Evolutionary conservation across 2,888 invertebrate genomes (phyloP).

Genomic region (Agrypnus murinus): DNA sequence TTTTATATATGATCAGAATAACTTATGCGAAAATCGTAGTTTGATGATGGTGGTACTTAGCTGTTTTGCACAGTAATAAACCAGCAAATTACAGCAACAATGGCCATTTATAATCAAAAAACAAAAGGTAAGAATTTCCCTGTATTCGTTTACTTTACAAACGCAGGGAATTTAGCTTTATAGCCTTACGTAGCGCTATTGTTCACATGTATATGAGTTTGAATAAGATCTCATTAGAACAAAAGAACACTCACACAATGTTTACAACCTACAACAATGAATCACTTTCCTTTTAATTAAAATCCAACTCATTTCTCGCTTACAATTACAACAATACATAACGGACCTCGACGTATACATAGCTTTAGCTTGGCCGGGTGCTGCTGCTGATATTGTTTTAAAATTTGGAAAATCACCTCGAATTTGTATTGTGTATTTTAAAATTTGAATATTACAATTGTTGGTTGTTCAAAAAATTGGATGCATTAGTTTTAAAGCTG

Average conservation of each 20-base stretch:
- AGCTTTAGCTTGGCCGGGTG: too few species aligned
- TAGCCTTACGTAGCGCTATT: slow-evolving; percentile 47
- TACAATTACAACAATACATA: slow-evolving; percentile 44
- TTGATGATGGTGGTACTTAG: slow-evolving; percentile 20
- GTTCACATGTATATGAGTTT: slow-evolving; percentile 47
- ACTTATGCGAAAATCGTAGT: slow-evolving; percentile 4
- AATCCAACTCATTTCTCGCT: slow-evolving; percentile 49
- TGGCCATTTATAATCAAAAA: slow-evolving; percentile 40
- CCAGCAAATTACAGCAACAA: slow-evolving; percentile 38
- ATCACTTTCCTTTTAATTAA: slow-evolving; percentile 54
- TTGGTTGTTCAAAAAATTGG: too few species aligned
- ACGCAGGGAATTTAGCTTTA: slow-evolving; percentile 40
- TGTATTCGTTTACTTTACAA: slow-evolving; percentile 47
- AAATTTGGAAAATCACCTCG: slow-evolving; percentile 13
- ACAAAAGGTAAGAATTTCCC: slow-evolving; percentile 41
- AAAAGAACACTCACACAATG: slow-evolving; percentile 48
- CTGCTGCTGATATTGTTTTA: slow-evolving; percentile 5
- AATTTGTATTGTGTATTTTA: not conserved
- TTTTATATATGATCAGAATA: too few species aligned
- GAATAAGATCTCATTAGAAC: slow-evolving; percentile 50
- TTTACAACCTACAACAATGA: slow-evolving; percentile 52
- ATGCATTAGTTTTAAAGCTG: too few species aligned
- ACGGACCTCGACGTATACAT: slow-evolving; percentile 18
- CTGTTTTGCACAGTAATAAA: slow-evolving; percentile 30
- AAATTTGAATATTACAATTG: not conserved